Evolutionary conservation across 2,797 vertebrate genomes (phyloP).

Genomic region (Calcarius lapponicus): DNA sequence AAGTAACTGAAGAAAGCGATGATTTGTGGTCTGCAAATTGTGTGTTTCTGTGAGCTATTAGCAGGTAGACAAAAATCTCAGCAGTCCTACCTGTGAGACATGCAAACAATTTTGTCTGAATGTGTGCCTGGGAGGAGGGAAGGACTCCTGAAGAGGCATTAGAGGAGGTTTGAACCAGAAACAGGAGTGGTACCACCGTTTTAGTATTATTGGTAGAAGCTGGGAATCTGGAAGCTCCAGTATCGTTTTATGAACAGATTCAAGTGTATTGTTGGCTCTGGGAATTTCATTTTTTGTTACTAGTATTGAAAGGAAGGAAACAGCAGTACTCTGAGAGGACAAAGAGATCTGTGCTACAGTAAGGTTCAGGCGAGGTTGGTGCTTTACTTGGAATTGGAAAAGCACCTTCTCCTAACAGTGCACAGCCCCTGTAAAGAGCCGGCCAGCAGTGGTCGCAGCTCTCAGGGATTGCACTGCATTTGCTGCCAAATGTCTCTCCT

Average conservation of each 20-base stretch:
- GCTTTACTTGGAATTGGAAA: not conserved
- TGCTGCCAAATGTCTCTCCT: not conserved
- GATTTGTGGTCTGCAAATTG: not conserved
- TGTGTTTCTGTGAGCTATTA: not conserved
- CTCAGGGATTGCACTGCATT: not conserved
- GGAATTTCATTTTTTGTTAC: not conserved
- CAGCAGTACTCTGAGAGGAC: not conserved
- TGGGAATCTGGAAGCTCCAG: not conserved
- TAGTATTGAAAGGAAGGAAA: not conserved
- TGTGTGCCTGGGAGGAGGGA: not conserved
- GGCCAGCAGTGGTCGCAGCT: not conserved
- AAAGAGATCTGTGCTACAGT: not conserved
- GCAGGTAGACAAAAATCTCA: not conserved
- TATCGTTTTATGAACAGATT: not conserved
- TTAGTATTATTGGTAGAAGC: not conserved
- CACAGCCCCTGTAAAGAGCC: not conserved
- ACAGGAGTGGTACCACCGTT: not conserved
- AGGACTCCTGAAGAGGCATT: not conserved
- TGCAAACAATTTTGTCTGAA: not conserved
- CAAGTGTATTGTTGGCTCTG: not conserved
- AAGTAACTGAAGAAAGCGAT: not conserved
- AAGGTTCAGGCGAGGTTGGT: not conserved
- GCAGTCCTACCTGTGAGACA: not conserved
- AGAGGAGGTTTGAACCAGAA: not conserved
- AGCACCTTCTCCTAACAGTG: not conserved